Evolutionary conservation across 2,113 vertebrate genomes (phyloP), one percentile per base, ranked within the genome.

Genomic region (Chionis minor): DNA sequence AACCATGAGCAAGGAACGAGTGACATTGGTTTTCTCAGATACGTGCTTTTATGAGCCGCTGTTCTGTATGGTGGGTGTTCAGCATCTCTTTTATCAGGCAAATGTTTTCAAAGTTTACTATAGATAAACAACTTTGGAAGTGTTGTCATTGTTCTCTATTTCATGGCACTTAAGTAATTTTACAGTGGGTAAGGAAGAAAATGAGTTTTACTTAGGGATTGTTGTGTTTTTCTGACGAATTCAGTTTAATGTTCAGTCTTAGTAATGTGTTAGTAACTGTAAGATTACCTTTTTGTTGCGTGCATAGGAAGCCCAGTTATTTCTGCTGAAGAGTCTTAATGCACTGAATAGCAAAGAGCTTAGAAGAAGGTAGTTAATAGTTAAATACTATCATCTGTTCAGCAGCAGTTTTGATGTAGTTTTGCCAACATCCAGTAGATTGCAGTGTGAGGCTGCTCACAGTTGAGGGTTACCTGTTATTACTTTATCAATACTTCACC

Each of bases 401-500:
- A 52, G 0, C 27, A 81, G 33, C 20, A 81, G 23, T 88, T 97
- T 44, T 92, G 66, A n/a, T 97, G 96, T 88, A 98, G 56, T 96
- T 97, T 97, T 95, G 90, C 56, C 58, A 81, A 32, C 72, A 87
- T 92, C 95, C 96, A 96, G 95, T 95, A 97, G 91, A 94, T 90
- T 97, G 95, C 95, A 95, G 81, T 96, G 56, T 93, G 88, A 91
- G 69, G 75, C 83, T 95, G 54, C 80, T 95, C 61, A 16, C 69
- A 71, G 12, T 30, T 86, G 52, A 87, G 77, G 69, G 30, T 79
- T 81, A 72, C 66, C 62, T 92, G 91, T 94, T 73, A 32, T 82
- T 69, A 42, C 45, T 93, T 88, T 55, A 80, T 94, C 54, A 55
- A 73, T 96, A 70, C 22, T 95, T 96, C 26, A 44, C 55, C 24